Evolutionary conservation across 2,113 vertebrate genomes (phyloP).

Genomic region (Phyllostomus hastatus): DNA sequence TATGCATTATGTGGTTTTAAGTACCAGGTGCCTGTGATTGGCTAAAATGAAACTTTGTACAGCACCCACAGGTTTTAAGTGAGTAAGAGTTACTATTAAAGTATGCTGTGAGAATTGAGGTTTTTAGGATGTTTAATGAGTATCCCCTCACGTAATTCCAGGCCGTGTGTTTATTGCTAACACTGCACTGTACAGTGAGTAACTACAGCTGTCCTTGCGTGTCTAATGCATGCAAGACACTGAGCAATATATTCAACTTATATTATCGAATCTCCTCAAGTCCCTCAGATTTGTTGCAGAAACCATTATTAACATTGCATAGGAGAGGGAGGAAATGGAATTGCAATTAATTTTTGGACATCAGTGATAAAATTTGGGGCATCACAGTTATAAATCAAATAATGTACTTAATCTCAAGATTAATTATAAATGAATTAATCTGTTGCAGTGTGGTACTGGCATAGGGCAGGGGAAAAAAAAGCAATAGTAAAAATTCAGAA

Average conservation of each 20-base stretch:
- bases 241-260: not conserved
- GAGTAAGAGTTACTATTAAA: not conserved
- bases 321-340: not conserved
- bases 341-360: not conserved
- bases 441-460: not conserved
- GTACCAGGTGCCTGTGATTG: too few species aligned
- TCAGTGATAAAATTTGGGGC: not conserved
- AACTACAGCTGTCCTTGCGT: not conserved
- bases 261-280: not conserved
- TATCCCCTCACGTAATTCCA: not conserved
- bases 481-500: not conserved
- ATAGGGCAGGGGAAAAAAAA: not conserved
- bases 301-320: not conserved
- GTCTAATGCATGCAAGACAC: not conserved
- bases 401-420: not conserved
- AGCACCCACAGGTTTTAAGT: not conserved
- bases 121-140: not conserved
- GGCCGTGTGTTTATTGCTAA: not conserved
- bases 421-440: not conserved
- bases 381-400: not conserved
- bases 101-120: not conserved
- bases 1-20: not conserved
- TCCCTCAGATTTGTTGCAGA: not conserved
- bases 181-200: too few species aligned
- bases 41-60: not conserved